These are phyloP conservation scores for Dryoscopus gambensis DNA, from an alignment of 2,113 vertebrate species.

Conservation along the genomic window DNA sequence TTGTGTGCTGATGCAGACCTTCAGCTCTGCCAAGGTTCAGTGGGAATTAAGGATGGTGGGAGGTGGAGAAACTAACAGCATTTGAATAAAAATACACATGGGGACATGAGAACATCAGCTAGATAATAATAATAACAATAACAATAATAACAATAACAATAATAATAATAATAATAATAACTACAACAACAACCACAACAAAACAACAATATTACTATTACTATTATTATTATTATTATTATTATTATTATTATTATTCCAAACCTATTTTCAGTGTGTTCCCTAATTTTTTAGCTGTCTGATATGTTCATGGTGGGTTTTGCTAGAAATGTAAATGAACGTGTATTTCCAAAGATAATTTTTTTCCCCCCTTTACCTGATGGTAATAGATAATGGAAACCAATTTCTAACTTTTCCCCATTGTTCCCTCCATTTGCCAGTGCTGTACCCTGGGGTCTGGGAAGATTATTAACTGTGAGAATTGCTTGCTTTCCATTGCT, in stretches of 20 bases:
- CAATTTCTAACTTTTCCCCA: conserved; percentile 8
- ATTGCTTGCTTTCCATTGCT: conserved; percentile 19
- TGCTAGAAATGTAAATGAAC: neutral
- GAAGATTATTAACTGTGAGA: conserved; percentile 33
- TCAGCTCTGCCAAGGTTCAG: neutral
- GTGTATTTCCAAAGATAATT: neutral
- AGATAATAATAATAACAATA: neutral
- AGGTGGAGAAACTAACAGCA: conserved; percentile 1
- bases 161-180: neutral
- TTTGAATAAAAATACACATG: conserved; percentile 51
- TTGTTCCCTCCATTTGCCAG: neutral
- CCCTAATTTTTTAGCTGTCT: neutral
- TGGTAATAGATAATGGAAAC: neutral
- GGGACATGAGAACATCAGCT: neutral
- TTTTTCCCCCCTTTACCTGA: neutral
- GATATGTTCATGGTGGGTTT: neutral
- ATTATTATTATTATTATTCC: too few relatives aligned
- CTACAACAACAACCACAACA: too few relatives aligned
- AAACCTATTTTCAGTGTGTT: neutral
- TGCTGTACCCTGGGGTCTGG: conserved; percentile 17
- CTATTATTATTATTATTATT: too few relatives aligned
- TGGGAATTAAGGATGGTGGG: conserved; percentile 27
- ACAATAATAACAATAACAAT: neutral
- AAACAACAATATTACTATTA: too few relatives aligned
- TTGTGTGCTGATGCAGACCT: neutral